Base-by-base conservation (phyloP, 2,888 invertebrate species). In the Calliscelio sp. region DNA sequence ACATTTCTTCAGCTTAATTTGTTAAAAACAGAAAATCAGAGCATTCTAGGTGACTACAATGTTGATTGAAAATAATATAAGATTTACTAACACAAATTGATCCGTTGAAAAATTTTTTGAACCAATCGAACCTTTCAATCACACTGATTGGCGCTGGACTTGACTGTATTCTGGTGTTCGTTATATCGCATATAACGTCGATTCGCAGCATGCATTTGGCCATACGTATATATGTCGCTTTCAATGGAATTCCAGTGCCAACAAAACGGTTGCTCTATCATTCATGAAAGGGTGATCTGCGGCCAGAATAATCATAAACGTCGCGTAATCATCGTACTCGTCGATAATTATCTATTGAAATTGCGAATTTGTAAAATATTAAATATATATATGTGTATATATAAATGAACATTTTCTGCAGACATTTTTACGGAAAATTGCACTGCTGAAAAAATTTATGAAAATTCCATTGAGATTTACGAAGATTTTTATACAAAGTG, bases 71-170 rank as follows among this genome's bases (percentile, higher is more conserved):
- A 75, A 81, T 81, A 28, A 28, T 28, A 70, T 75, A 84, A 75
- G 70, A 75, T 71, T 75, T 65, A 63, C 41, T 32, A 46, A 55
- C 44, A 63, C 46, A 71, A 63, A 63, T 63, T 51, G 57, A 73
- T 84, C 85, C 24, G 80, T 80, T 85, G 84, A 86, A 88, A 88
- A 88, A 28, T 87, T 87, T 88, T 84, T 87, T 85, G 85, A 85
- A 77, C 70, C 70, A 68, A 73, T 81, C 63, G 57, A 65, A 75
- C 53, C 70, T 75, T 89, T 89, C 90, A 89, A 90, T 89, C 89
- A 87, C 73, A 49, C 77, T 89, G 90, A 90, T 90, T 89, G 89
- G 89, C 86, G 86, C 74, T 73, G 80, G 53, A 75, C 75, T 82
- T 73, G 46, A 63, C 57, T 65, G 28, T 70, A 59, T 75, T 70